A percentile compares a stretch with the other conserved stretches of the same genome.
Evolutionary conservation across 2,888 invertebrate genomes (phyloP).

Genomic region (Hyposoter didymator): DNA sequence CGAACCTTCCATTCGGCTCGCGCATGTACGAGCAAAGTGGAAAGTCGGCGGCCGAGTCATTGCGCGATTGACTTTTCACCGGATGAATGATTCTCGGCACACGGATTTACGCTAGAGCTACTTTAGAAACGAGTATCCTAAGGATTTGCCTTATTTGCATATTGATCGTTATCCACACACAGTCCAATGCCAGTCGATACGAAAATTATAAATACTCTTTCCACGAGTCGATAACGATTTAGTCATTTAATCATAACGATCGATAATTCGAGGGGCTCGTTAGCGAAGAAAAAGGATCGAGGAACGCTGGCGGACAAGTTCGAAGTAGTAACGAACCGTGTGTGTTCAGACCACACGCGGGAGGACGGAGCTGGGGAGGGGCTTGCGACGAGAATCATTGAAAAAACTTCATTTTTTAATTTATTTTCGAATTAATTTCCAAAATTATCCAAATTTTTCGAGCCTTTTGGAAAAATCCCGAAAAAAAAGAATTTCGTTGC

Average conservation of each 20-base stretch:
- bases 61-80: conserved; percentile 36
- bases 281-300: conserved; percentile 18
- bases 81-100: conserved; percentile 42
- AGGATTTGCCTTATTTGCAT: background rate
- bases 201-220: background rate
- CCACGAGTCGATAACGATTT: background rate
- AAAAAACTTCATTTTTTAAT: too few species aligned
- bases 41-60: conserved; percentile 45
- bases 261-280: conserved; percentile 20
- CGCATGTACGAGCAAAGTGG: conserved; percentile 46
- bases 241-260: conserved; percentile 12
- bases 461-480: too few species aligned
- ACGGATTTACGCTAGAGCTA: conserved; percentile 37
- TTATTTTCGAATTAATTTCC: too few species aligned
- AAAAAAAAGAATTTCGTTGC: too few species aligned
- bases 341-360: conserved; percentile 24
- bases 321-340: conserved; percentile 34
- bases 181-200: too few species aligned
- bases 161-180: background rate
- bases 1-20: conserved; percentile 13
- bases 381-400: background rate
- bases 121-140: conserved; percentile 8
- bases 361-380: background rate
- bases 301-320: background rate
- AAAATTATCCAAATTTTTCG: too few species aligned